Evolutionary conservation across 2,113 vertebrate genomes (phyloP).

Genomic region (Otus sunia): DNA sequence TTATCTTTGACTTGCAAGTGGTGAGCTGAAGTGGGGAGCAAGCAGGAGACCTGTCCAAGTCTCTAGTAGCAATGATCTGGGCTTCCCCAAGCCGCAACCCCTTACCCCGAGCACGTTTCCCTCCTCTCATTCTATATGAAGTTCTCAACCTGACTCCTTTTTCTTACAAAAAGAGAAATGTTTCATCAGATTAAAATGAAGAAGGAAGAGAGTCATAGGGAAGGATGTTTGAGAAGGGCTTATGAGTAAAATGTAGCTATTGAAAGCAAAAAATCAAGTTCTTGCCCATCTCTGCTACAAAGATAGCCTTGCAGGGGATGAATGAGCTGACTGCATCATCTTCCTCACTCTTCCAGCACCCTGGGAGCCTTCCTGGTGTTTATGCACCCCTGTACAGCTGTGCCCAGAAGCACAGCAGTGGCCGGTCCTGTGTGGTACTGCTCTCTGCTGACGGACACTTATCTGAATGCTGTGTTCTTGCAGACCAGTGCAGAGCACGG

Average conservation of each 20-base stretch:
- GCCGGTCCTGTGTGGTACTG: rapidly evolving
- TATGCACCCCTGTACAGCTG: not conserved
- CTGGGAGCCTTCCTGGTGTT: not conserved
- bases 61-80: slow-evolving; percentile 1
- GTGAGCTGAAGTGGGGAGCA: not conserved
- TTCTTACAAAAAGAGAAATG: not conserved
- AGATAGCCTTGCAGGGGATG: not conserved
- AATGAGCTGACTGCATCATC: not conserved
- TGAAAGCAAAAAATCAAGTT: not conserved
- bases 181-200: slow-evolving; percentile 18
- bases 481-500: not conserved
- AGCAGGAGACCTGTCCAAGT: slow-evolving; percentile 9
- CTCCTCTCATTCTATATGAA: not conserved
- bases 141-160: not conserved
- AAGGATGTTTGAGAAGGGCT: slow-evolving; percentile 7
- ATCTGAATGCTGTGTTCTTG: rapidly evolving
- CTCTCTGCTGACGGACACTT: not conserved
- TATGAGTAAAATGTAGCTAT: not conserved
- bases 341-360: not conserved
- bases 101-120: not conserved
- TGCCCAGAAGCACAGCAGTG: rapidly evolving
- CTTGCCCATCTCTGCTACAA: not conserved
- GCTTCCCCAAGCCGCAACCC: not conserved
- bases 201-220: not conserved
- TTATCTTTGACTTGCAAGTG: slow-evolving; percentile 28